Percentiles rank a stretch among this genome's conserved stretches.
Conservation (phyloP, 2,797 vertebrate species). For the Cryptoprocta ferox region DNA sequence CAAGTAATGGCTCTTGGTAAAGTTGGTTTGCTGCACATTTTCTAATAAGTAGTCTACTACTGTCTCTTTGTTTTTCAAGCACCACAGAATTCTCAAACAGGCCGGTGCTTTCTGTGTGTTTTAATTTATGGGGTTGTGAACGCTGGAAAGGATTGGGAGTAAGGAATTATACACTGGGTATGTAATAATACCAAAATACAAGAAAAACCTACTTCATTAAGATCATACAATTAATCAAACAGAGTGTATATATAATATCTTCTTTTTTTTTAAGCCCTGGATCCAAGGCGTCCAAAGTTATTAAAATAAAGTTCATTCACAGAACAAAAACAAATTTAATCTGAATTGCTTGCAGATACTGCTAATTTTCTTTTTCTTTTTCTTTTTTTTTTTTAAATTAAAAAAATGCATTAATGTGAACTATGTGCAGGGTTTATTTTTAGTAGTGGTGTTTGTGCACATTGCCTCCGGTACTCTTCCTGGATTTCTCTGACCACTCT, state of each 20-base stretch:
- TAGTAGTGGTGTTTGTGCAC: constrained; percentile 90
- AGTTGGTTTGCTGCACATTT: constrained; percentile 82
- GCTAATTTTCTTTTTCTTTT: constrained; percentile 98
- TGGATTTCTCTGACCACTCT: constrained; percentile 77
- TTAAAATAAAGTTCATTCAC: constrained; percentile 99
- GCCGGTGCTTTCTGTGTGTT: constrained; percentile 67
- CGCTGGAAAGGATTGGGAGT: constrained; percentile 63
- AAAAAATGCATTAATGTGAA: constrained; percentile 92
- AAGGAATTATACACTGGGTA: constrained; percentile 88
- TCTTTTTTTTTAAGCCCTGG: constrained; percentile 95
- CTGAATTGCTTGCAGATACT: constrained; percentile 99
- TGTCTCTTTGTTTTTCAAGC: constrained; percentile 70
- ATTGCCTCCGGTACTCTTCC: constrained; percentile 87
- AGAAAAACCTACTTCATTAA: constrained; percentile 91
- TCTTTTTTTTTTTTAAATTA: constrained; percentile 92
- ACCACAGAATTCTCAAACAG: constrained; percentile 76
- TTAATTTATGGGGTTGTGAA: constrained; percentile 37
- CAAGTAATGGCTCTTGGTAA: neutral
- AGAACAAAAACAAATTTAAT: constrained; percentile 99
- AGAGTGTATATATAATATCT: constrained; percentile 91
- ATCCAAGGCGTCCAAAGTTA: constrained; percentile 99
- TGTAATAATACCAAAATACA: constrained; percentile 92
- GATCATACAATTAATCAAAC: constrained; percentile 94
- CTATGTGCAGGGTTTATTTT: constrained; percentile 91
- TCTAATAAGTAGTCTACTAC: constrained; percentile 79